Evolutionary conservation across 2,888 invertebrate genomes (phyloP).

Genomic region (Dastarcus helophoroides): DNA sequence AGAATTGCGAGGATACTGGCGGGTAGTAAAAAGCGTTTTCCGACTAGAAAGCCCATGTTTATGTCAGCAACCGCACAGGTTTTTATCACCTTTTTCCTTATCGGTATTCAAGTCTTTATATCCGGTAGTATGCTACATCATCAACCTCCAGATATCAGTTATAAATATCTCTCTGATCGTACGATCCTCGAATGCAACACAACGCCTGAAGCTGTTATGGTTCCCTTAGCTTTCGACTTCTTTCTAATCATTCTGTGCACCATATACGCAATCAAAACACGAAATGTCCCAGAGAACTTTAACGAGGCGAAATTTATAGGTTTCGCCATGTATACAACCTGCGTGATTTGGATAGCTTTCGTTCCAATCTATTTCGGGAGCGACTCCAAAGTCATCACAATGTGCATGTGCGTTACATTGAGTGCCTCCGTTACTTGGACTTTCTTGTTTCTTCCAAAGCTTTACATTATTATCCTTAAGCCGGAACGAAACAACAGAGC

Average conservation of each 20-base stretch:
- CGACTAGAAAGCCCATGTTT: constrained; percentile 54
- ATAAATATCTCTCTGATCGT: constrained; percentile 41
- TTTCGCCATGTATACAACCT: constrained; percentile 71
- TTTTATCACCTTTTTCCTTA: constrained; percentile 51
- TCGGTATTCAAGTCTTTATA: constrained; percentile 55
- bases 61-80: constrained; percentile 50
- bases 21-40: constrained; percentile 58
- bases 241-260: constrained; percentile 62
- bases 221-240: constrained; percentile 60
- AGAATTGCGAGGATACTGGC: constrained; percentile 64
- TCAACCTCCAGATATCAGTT: constrained; percentile 47
- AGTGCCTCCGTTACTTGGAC: constrained; percentile 61
- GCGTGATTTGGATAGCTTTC: constrained; percentile 70
- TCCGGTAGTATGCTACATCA: constrained; percentile 47
- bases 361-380: constrained; percentile 66
- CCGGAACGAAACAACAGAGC: constrained; percentile 68
- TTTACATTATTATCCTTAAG: constrained; percentile 61
- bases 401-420: constrained; percentile 60
- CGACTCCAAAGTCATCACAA: constrained; percentile 43
- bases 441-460: constrained; percentile 63
- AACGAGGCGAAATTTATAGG: constrained; percentile 67
- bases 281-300: constrained; percentile 73
- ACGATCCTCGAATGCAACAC: constrained; percentile 54
- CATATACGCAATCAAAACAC: constrained; percentile 62
- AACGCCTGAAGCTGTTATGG: constrained; percentile 44